Conservation (phyloP, 2,113 vertebrate species). For the Bambusicola thoracicus region DNA sequence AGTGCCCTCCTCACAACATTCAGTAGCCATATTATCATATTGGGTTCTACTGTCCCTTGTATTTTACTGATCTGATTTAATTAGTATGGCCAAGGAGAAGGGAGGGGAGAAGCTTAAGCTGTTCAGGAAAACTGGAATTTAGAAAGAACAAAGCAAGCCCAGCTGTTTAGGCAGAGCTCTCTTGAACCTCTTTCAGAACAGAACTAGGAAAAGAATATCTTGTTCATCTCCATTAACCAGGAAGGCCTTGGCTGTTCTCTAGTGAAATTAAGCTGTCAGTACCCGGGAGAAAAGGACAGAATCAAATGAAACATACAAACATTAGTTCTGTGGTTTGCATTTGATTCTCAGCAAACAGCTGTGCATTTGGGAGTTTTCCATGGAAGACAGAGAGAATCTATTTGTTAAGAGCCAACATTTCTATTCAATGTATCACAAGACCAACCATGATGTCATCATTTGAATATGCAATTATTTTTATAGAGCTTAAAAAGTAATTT, state of each 20-base stretch:
- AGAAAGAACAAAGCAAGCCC: conserved; percentile 3
- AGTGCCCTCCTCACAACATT: neutral
- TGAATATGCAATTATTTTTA: neutral
- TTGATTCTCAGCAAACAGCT: conserved; percentile 38
- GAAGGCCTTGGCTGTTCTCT: neutral
- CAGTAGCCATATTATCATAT: neutral
- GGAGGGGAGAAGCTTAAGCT: neutral
- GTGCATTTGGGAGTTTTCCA: neutral
- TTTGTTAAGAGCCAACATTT: neutral
- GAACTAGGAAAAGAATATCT: neutral
- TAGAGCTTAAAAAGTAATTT: neutral
- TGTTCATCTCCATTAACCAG: neutral
- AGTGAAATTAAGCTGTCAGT: conserved; percentile 17
- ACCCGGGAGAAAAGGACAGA: neutral
- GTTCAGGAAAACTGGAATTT: neutral
- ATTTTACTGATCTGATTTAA: neutral
- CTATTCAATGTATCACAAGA: neutral
- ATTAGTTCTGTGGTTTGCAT: neutral
- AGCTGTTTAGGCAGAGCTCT: neutral
- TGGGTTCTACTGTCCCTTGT: neutral
- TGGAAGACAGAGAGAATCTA: neutral
- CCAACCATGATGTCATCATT: neutral
- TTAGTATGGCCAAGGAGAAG: neutral
- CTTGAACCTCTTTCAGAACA: neutral
- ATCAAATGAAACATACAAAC: neutral